phyloP scores from a whole-genome alignment of 2,113 vertebrate genomes.

The Ptilonorhynchus violaceus region DNA sequence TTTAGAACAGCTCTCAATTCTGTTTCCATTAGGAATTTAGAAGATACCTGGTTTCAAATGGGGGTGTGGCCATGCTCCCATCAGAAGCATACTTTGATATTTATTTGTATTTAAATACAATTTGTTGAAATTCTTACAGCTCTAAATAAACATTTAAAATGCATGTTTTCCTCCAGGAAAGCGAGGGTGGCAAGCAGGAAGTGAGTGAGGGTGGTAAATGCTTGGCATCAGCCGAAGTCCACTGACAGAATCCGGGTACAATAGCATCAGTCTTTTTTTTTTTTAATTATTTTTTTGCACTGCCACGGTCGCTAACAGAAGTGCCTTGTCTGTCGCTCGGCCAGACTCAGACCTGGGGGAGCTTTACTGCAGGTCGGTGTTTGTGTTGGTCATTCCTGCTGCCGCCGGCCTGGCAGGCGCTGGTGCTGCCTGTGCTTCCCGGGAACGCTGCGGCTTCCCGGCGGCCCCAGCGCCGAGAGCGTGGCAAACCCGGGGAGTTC shows the following conservation, averaged over 20 bases:
- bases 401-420: background rate
- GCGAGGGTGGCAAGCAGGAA: conserved; percentile 37
- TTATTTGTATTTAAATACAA: conserved; percentile 72
- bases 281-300: background rate
- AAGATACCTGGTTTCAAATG: background rate
- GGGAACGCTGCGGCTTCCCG: background rate
- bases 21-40: conserved; percentile 45
- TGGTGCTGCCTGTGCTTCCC: background rate
- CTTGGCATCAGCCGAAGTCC: background rate
- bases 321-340: background rate
- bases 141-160: conserved; percentile 68
- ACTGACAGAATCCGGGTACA: background rate
- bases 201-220: conserved; percentile 44
- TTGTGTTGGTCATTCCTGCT: background rate
- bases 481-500: background rate
- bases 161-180: conserved; percentile 39
- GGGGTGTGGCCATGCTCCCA: conserved; percentile 9
- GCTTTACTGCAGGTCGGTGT: background rate
- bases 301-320: background rate
- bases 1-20: conserved; percentile 9
- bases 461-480: accelerated
- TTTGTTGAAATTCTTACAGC: conserved; percentile 49
- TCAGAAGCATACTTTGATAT: conserved; percentile 50
- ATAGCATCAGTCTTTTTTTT: background rate
- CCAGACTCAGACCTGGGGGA: background rate